phyloP scores from a whole-genome alignment of 2,888 invertebrate genomes.

The Bellardia pandia region DNA sequence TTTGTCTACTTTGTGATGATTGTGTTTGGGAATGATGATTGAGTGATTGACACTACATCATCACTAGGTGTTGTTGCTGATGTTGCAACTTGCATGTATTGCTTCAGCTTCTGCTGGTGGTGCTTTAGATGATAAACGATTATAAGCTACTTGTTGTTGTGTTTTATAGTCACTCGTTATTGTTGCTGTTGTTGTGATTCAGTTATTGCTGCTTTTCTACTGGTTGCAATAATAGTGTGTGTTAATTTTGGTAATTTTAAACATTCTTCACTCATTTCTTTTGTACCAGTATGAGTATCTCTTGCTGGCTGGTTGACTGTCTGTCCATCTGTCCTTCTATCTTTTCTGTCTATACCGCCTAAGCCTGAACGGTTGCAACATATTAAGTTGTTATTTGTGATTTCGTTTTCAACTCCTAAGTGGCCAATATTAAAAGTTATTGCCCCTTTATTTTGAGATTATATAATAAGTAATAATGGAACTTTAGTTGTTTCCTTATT shows the following conservation, averaged over 20 bases:
- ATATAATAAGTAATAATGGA: constrained; percentile 28
- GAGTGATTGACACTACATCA: constrained; percentile 73
- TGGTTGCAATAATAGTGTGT: constrained; percentile 45
- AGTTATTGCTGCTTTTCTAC: constrained; percentile 41
- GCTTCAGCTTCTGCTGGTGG: constrained; percentile 23
- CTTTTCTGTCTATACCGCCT: not conserved
- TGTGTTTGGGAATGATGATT: constrained; percentile 61
- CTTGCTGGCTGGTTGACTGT: not conserved
- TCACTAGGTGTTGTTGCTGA: constrained; percentile 75
- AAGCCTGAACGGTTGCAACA: not conserved
- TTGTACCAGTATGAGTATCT: constrained; percentile 23
- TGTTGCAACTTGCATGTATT: constrained; percentile 36
- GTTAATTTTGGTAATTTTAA: constrained; percentile 72
- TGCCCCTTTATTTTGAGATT: constrained; percentile 46
- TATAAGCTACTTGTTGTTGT: constrained; percentile 57
- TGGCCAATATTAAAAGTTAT: constrained; percentile 61
- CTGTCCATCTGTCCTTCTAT: constrained; percentile 16
- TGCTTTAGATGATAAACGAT: constrained; percentile 45
- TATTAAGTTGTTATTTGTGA: constrained; percentile 55
- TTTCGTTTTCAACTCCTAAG: constrained; percentile 58
- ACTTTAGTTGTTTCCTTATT: not conserved
- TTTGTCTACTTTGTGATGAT: constrained; percentile 37
- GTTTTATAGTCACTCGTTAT: constrained; percentile 45
- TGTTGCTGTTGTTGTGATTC: constrained; percentile 24
- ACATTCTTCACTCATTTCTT: constrained; percentile 59